These are phyloP conservation scores for Anthopleura sola DNA, from an alignment of 64 coral and sea anemone species.

Conservation along the genomic window DNA sequence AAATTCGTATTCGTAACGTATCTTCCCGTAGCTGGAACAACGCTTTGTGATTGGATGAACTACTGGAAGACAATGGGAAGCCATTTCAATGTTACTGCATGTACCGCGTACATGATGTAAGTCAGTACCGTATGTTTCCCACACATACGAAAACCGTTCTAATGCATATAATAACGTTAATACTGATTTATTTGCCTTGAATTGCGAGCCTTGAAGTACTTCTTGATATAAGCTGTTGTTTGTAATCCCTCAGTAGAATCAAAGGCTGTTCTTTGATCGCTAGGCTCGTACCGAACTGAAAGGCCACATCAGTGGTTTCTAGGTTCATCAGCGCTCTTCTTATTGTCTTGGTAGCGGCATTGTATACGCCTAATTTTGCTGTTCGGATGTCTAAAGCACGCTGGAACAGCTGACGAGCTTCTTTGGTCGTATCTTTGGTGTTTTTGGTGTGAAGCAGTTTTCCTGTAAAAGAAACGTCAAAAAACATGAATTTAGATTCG, in stretches of 20 bases:
- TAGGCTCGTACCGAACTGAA: slow-evolving; percentile 28
- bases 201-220: slow-evolving; percentile 21
- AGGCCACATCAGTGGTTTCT: slow-evolving; percentile 57
- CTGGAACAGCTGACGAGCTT: slow-evolving; percentile 69
- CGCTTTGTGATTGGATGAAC: too few relatives aligned
- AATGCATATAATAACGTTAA: too few relatives aligned
- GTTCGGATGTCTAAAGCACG: slow-evolving; percentile 86
- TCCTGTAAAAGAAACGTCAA: slow-evolving; percentile 33
- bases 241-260: slow-evolving; percentile 17
- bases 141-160: too few relatives aligned
- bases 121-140: too few relatives aligned
- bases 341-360: slow-evolving; percentile 57
- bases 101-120: too few relatives aligned
- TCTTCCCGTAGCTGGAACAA: too few relatives aligned
- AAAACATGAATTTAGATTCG: background rate
- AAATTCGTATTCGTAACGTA: too few relatives aligned
- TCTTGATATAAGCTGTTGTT: slow-evolving; percentile 20
- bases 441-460: slow-evolving; percentile 64
- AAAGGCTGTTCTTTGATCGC: slow-evolving; percentile 35
- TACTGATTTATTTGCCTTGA: background rate
- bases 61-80: too few relatives aligned
- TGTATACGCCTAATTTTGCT: slow-evolving; percentile 77
- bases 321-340: slow-evolving; percentile 79
- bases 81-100: too few relatives aligned
- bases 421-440: slow-evolving; percentile 63